Conservation (phyloP, 2,113 vertebrate genomes). For the Pholis gunnellus region DNA sequence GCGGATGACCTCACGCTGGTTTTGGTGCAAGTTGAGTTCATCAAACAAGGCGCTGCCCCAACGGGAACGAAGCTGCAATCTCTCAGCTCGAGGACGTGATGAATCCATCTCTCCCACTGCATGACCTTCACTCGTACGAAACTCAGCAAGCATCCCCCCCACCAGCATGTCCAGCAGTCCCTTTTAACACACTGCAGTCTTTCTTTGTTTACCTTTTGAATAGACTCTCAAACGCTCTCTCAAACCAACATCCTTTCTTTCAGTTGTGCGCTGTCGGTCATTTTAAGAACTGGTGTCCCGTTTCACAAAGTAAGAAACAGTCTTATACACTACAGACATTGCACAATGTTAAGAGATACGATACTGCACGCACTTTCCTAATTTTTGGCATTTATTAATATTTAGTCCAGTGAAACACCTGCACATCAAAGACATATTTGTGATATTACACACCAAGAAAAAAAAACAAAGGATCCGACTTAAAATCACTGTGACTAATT, state of each 20-base stretch:
- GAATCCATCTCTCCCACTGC: not conserved
- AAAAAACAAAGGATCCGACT: not conserved
- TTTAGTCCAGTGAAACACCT: conserved; percentile 17
- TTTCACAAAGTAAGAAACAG: not conserved
- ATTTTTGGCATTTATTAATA: not conserved
- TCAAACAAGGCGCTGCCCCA: not conserved
- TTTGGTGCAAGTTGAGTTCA: not conserved
- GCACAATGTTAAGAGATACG: not conserved
- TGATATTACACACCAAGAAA: not conserved
- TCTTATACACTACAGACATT: not conserved
- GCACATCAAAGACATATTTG: not conserved
- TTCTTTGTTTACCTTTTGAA: not conserved
- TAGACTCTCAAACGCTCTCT: not conserved
- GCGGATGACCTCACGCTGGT: not conserved
- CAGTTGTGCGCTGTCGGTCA: not conserved
- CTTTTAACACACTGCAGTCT: not conserved
- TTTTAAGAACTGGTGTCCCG: not conserved
- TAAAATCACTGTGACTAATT: conserved; percentile 7
- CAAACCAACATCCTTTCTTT: not conserved
- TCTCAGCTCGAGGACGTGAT: not conserved
- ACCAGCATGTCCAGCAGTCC: not conserved
- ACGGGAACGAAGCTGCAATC: not conserved
- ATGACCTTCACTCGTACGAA: not conserved
- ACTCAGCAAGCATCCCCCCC: not conserved
- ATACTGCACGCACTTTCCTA: not conserved